These are phyloP conservation scores for Aplochiton taeniatus DNA, from an alignment of 2,797 vertebrate genomes.

Conservation along the genomic window DNA sequence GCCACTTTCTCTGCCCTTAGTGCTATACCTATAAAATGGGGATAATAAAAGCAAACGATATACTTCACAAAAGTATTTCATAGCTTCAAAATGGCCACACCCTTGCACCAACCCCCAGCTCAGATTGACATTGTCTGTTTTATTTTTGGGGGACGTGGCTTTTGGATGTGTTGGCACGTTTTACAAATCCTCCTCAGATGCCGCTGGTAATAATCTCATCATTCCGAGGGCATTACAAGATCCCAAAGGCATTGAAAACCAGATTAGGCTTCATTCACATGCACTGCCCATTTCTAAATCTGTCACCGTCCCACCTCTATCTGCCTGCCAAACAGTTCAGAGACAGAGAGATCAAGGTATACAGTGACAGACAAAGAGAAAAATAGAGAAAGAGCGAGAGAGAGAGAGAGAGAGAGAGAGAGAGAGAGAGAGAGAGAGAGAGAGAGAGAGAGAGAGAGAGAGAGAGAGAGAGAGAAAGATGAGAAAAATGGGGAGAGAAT, in stretches of 20 bases:
- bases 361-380: neutral
- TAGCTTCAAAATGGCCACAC: too few species aligned
- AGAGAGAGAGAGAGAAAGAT: neutral
- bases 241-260: constrained; percentile 16
- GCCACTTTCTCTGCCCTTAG: too few species aligned
- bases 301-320: constrained; percentile 25
- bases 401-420: neutral
- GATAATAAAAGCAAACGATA: too few species aligned
- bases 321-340: constrained; percentile 10
- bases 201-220: constrained; percentile 32
- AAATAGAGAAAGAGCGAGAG: constrained; percentile 1
- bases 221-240: constrained; percentile 30
- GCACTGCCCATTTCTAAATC: constrained; percentile 17
- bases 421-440: constrained; percentile 10
- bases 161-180: constrained; percentile 8
- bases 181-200: constrained; percentile 17
- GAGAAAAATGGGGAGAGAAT: neutral
- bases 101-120: constrained; percentile 9
- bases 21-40: too few species aligned
- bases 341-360: neutral
- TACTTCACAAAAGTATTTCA: too few species aligned
- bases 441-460: neutral
- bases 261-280: constrained; percentile 1
- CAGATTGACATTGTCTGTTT: constrained; percentile 14
- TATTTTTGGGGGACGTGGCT: constrained; percentile 1